Conservation (phyloP, 2,797 vertebrate genomes). For the Melanotaenia maccullochi region DNA sequence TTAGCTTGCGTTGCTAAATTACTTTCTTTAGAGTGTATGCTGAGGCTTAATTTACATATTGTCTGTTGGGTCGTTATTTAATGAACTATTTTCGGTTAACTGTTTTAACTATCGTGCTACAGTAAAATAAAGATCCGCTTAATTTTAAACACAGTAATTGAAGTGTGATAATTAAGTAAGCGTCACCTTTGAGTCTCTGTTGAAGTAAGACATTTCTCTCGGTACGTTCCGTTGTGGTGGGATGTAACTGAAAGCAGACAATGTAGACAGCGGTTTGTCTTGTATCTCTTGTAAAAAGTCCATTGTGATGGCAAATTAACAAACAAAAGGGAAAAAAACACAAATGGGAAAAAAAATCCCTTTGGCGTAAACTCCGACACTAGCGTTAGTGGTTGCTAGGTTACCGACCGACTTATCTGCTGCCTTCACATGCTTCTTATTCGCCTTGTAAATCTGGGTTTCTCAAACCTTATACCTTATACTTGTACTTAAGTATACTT, state of each 20-base stretch:
- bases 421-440: constrained; percentile 37
- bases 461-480: not conserved
- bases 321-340: not conserved
- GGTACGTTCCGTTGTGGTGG: constrained; percentile 64
- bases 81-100: too few species aligned
- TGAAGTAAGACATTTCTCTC: constrained; percentile 71
- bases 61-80: too few species aligned
- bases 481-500: too few species aligned
- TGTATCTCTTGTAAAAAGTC: constrained; percentile 50
- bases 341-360: not conserved
- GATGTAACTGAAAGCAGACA: constrained; percentile 75
- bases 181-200: constrained; percentile 63
- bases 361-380: not conserved
- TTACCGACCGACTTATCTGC: constrained; percentile 29
- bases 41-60: too few species aligned
- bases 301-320: constrained; percentile 44
- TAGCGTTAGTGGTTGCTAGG: constrained; percentile 65
- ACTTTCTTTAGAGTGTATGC: too few species aligned
- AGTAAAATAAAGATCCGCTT: not conserved
- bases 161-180: not conserved
- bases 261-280: constrained; percentile 51
- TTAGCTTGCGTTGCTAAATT: too few species aligned
- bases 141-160: not conserved
- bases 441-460: not conserved
- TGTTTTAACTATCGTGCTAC: too few species aligned